A percentile compares a stretch with the other conserved stretches of the same genome.
Evolutionary conservation across 2,888 invertebrate species (phyloP).

Genomic region (Eristalis intricaria): DNA sequence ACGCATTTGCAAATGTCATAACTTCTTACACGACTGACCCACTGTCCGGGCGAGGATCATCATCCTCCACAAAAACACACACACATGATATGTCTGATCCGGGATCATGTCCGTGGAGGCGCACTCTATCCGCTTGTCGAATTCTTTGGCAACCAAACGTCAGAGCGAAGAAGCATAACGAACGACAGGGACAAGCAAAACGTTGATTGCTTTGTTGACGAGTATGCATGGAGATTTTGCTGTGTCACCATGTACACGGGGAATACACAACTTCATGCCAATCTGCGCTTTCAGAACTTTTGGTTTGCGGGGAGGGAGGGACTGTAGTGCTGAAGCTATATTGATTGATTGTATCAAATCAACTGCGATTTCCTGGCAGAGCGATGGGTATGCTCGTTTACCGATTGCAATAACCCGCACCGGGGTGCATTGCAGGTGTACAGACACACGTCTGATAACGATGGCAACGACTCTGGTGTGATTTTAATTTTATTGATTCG

Average conservation of each 20-base stretch:
- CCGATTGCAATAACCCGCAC: neutral
- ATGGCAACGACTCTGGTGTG: neutral
- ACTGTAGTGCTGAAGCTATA: neutral
- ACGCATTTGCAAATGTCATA: neutral
- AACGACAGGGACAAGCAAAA: neutral
- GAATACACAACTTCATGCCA: neutral
- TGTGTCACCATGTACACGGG: slow-evolving; percentile 1
- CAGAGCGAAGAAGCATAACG: neutral
- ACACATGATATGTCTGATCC: neutral
- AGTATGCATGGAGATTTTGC: slow-evolving; percentile 14
- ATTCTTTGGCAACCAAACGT: neutral
- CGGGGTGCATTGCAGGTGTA: neutral
- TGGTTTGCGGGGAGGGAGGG: neutral
- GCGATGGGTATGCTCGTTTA: neutral
- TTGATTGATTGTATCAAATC: slow-evolving; percentile 15
- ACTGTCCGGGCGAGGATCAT: neutral
- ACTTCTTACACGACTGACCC: neutral
- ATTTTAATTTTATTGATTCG: neutral
- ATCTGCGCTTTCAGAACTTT: neutral
- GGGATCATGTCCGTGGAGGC: neutral
- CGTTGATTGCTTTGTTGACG: slow-evolving; percentile 34
- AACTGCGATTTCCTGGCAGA: slow-evolving; percentile 1
- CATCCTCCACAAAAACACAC: neutral
- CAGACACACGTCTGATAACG: neutral
- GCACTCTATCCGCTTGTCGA: neutral